Evolutionary conservation across 30 jellyfish, hydroid and myxozoan genomes (phyloP).

Genomic region (Phacellophora camtschatica): DNA sequence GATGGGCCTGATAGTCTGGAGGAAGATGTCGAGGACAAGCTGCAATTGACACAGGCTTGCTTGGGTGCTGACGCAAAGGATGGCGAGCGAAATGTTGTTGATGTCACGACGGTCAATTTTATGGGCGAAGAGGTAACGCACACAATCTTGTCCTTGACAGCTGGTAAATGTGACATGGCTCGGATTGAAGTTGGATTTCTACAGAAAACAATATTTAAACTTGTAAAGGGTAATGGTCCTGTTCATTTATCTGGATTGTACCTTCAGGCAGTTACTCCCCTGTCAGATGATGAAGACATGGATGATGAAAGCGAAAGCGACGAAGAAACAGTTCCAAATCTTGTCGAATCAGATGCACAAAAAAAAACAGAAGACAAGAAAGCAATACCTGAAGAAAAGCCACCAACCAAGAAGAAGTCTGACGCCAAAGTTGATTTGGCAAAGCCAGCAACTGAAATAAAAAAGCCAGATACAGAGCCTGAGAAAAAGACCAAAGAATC

Average conservation of each 20-base stretch:
- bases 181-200: slow-evolving; percentile 79
- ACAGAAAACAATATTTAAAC: slow-evolving; percentile 61
- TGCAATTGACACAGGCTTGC: slow-evolving; percentile 86
- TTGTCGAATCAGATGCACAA: too few species aligned
- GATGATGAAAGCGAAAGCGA: slow-evolving; percentile 56
- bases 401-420: background rate
- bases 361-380: slow-evolving; percentile 56
- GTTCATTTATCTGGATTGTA: slow-evolving; percentile 76
- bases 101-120: slow-evolving; percentile 78
- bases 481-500: background rate
- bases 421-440: background rate
- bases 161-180: slow-evolving; percentile 77
- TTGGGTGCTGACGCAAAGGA: slow-evolving; percentile 90
- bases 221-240: slow-evolving; percentile 85
- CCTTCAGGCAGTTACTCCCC: slow-evolving; percentile 61
- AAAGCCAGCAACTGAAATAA: background rate
- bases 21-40: slow-evolving; percentile 75
- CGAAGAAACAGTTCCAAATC: slow-evolving; percentile 75
- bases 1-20: slow-evolving; percentile 70
- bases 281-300: slow-evolving; percentile 66
- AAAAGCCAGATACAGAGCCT: background rate
- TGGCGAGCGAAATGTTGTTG: slow-evolving; percentile 91
- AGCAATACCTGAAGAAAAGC: slow-evolving; percentile 49
- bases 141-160: slow-evolving; percentile 63
- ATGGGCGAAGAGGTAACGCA: slow-evolving; percentile 68